A percentile compares a stretch with the other conserved stretches of the same genome.
phyloP scores from a whole-genome alignment of 1,140 invertebrate species.

The Popillia japonica region DNA sequence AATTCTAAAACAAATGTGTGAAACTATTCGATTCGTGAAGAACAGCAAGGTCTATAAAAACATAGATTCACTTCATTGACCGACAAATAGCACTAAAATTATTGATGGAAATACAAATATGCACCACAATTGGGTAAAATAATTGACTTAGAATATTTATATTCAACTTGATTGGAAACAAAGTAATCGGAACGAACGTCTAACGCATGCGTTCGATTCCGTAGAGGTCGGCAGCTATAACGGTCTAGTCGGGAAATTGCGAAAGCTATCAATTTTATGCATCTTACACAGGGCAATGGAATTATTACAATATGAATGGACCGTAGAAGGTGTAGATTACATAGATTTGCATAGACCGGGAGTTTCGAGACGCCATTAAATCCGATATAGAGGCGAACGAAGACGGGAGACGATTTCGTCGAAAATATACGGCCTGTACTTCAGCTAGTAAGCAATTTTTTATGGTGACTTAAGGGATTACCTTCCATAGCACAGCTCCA shows the following conservation, averaged over 20 bases:
- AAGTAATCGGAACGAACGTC: no score
- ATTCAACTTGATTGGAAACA: no score
- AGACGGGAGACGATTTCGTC: background rate
- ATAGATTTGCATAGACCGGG: slow-evolving; percentile 41
- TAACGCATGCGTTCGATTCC: no score
- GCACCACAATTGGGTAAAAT: no score
- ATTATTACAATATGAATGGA: slow-evolving; percentile 51
- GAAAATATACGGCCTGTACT: slow-evolving; percentile 18
- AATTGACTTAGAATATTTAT: no score
- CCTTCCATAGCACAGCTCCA: background rate
- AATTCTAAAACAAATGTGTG: no score
- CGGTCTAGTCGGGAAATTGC: slow-evolving; percentile 46
- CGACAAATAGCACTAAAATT: no score
- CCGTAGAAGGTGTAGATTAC: slow-evolving; percentile 42
- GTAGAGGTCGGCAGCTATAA: no score
- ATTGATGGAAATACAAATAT: no score
- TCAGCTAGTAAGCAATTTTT: slow-evolving; percentile 27
- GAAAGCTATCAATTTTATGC: slow-evolving; percentile 51
- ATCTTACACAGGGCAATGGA: slow-evolving; percentile 49
- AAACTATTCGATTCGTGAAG: no score
- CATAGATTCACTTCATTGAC: no score
- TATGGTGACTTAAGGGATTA: slow-evolving; percentile 34
- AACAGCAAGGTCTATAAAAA: no score
- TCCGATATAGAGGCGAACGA: slow-evolving; percentile 12
- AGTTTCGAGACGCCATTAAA: slow-evolving; percentile 17